Conservation (phyloP, 2,797 vertebrate genomes). For the Macrochelys suwanniensis region DNA sequence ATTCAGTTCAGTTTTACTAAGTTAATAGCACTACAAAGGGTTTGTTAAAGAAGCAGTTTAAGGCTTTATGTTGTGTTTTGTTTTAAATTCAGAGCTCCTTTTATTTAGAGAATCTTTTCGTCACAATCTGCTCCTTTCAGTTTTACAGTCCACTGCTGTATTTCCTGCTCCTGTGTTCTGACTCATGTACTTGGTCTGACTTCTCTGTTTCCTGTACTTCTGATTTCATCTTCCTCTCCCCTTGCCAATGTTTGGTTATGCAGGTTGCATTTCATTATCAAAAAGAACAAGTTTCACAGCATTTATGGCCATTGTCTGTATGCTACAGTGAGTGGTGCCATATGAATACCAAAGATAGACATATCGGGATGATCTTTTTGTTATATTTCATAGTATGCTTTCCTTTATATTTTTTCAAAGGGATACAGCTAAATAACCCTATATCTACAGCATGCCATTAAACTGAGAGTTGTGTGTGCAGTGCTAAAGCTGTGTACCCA, state of each 20-base stretch:
- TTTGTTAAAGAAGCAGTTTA: slow-evolving; percentile 54
- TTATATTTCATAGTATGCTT: background rate
- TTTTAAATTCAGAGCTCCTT: slow-evolving; percentile 56
- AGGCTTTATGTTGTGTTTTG: slow-evolving; percentile 45
- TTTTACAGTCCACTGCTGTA: slow-evolving; percentile 66
- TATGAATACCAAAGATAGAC: slow-evolving; percentile 8
- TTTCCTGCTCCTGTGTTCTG: slow-evolving; percentile 73
- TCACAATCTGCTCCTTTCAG: slow-evolving; percentile 67
- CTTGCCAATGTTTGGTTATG: slow-evolving; percentile 69
- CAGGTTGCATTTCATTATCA: slow-evolving; percentile 77
- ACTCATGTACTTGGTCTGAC: slow-evolving; percentile 68
- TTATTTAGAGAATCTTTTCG: slow-evolving; percentile 72
- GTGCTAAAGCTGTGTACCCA: background rate
- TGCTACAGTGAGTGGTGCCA: accelerated
- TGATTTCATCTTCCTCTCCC: slow-evolving; percentile 69
- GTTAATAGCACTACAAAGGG: background rate
- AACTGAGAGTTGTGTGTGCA: background rate
- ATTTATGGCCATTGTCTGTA: background rate
- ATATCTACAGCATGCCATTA: accelerated
- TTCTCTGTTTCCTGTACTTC: slow-evolving; percentile 74
- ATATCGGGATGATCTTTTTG: background rate
- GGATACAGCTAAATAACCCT: background rate
- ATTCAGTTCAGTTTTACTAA: slow-evolving; percentile 2
- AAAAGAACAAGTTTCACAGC: background rate
- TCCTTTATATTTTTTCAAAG: background rate